A percentile compares a stretch with the other conserved stretches of the same genome.
Conservation (phyloP, 2,113 vertebrate species). For the Dromas ardeola region DNA sequence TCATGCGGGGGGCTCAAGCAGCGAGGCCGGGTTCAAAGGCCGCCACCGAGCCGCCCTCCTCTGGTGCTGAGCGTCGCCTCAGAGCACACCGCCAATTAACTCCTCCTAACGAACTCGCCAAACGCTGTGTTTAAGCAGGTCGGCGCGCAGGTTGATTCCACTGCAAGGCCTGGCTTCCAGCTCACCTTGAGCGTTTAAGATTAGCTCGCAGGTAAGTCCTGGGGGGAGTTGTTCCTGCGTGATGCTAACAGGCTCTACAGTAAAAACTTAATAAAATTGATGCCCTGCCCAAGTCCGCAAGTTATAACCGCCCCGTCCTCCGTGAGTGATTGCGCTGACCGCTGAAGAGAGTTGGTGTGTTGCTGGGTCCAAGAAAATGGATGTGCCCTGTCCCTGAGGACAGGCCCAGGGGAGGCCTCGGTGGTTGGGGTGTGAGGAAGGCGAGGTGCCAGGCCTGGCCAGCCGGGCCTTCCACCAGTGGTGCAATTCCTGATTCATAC, state of each 20-base stretch:
- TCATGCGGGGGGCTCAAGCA: too few relatives aligned
- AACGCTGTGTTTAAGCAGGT: too few relatives aligned
- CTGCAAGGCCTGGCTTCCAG: not conserved
- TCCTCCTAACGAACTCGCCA: not conserved
- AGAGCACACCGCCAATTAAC: rapidly evolving
- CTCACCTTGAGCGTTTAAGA: not conserved
- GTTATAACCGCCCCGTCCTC: rapidly evolving
- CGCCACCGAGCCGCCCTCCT: rapidly evolving
- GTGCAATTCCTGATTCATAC: rapidly evolving
- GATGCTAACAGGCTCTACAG: not conserved
- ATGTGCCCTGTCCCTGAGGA: rapidly evolving
- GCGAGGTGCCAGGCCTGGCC: not conserved
- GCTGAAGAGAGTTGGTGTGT: not conserved
- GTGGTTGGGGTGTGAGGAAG: not conserved
- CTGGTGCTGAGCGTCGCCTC: rapidly evolving
- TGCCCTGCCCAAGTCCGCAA: not conserved
- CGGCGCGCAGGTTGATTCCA: rapidly evolving
- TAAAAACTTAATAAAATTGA: rapidly evolving
- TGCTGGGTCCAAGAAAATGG: too few relatives aligned
- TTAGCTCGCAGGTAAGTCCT: rapidly evolving
- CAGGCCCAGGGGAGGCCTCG: rapidly evolving
- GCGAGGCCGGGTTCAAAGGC: not conserved
- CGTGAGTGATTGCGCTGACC: rapidly evolving
- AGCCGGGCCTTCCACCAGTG: rapidly evolving
- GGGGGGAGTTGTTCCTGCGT: rapidly evolving